phyloP scores from a whole-genome alignment of 2,113 vertebrate species.

The Dasypus novemcinctus region DNA sequence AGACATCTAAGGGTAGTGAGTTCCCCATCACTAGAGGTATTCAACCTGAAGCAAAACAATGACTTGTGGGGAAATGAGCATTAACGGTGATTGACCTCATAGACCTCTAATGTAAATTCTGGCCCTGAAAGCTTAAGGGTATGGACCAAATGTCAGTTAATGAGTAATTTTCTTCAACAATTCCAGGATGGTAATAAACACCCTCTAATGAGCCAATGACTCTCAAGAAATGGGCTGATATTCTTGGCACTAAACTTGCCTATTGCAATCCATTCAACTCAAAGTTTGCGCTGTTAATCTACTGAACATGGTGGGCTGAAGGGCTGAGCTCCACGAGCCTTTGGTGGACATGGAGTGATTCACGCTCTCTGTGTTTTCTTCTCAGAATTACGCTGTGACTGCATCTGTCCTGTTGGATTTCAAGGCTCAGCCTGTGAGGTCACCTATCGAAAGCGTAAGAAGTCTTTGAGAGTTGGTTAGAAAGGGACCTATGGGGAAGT shows the following conservation, averaged over 20 bases:
- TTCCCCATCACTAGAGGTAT: too few species aligned
- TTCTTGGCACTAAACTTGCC: not conserved
- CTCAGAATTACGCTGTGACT: conserved; percentile 89
- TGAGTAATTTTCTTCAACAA: not conserved
- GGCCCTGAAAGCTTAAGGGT: not conserved
- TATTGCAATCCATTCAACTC: not conserved
- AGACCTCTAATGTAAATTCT: not conserved
- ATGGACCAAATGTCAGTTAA: not conserved
- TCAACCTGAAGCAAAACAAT: not conserved
- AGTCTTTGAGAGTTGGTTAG: not conserved
- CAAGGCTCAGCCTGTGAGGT: conserved; percentile 89
- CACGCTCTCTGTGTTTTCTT: not conserved
- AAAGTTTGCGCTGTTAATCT: not conserved
- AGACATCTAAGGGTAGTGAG: not conserved
- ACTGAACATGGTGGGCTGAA: not conserved
- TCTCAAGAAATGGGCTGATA: not conserved
- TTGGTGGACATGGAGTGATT: fast-evolving
- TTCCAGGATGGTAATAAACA: not conserved
- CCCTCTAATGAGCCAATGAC: not conserved
- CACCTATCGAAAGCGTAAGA: conserved; percentile 83
- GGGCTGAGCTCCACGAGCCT: conserved; percentile 16
- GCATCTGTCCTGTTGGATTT: conserved; percentile 90
- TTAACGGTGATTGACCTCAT: not conserved
- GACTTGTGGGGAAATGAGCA: not conserved
- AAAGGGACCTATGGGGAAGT: not conserved